Conservation (phyloP, 2,888 invertebrate species). For the Meiosimyza decipiens region DNA sequence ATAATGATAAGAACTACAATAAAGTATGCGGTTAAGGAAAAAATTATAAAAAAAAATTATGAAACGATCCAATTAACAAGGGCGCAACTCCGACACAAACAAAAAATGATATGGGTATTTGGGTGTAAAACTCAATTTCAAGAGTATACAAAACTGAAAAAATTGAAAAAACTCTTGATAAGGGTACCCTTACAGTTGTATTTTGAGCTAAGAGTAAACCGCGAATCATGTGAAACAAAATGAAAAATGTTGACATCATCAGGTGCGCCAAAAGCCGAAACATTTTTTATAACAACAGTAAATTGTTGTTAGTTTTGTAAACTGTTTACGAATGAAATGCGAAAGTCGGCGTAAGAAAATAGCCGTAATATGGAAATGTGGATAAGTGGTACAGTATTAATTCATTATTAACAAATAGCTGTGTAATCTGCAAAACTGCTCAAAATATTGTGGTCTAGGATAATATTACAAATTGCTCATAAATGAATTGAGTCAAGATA, state of each 20-base stretch:
- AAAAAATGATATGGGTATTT: constrained; percentile 14
- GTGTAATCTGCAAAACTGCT: too few species aligned
- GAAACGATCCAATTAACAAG: constrained; percentile 16
- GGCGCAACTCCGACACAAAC: neutral
- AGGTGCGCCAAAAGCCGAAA: constrained; percentile 5
- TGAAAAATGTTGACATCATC: constrained; percentile 18
- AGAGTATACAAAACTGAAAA: too few species aligned
- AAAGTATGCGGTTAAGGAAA: neutral
- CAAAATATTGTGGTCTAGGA: too few species aligned
- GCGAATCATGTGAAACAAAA: neutral
- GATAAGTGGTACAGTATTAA: neutral
- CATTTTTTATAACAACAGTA: neutral
- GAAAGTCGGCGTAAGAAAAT: neutral
- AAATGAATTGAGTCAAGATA: too few species aligned
- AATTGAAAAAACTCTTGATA: too few species aligned
- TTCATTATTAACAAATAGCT: too few species aligned
- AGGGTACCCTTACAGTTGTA: neutral
- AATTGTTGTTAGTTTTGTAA: constrained; percentile 5
- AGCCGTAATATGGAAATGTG: neutral
- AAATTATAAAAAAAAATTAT: neutral
- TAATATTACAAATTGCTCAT: too few species aligned
- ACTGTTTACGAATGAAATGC: neutral
- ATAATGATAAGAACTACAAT: constrained; percentile 2
- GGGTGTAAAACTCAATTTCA: neutral
- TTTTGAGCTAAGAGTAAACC: neutral